Evolutionary conservation across 2,113 vertebrate species (phyloP).

Genomic region (Gorsachius goisagi): DNA sequence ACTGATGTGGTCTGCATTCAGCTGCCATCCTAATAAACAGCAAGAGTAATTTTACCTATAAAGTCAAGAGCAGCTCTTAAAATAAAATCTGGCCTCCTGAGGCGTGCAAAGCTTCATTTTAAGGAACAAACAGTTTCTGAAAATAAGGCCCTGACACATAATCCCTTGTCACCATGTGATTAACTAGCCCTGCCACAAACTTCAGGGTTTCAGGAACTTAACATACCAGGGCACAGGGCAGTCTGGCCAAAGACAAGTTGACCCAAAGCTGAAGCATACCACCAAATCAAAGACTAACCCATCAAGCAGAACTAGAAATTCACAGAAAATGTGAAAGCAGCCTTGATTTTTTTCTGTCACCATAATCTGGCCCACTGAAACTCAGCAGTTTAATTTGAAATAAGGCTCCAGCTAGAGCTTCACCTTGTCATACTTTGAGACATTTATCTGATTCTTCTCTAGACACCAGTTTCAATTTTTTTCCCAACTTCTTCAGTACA

Average conservation of each 20-base stretch:
- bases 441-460: not conserved
- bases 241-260: not conserved
- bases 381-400: not conserved
- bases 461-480: not conserved
- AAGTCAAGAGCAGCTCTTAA: not conserved
- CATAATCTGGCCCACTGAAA: not conserved
- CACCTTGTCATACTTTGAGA: not conserved
- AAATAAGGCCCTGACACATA: not conserved
- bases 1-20: not conserved
- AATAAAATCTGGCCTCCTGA: not conserved
- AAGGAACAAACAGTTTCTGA: not conserved
- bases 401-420: not conserved
- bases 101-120: not conserved
- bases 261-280: not conserved
- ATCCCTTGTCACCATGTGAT: not conserved
- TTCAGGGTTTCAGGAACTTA: not conserved
- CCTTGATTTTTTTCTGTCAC: not conserved
- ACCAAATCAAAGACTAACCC: constrained; percentile 7
- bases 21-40: not conserved
- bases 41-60: not conserved
- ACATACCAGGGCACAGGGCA: not conserved
- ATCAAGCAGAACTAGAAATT: not conserved
- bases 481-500: not conserved
- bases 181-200: not conserved
- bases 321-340: constrained; percentile 33